Evolutionary conservation across 2,888 invertebrate genomes (phyloP).

Genomic region (Ecliptopera silaceata): DNA sequence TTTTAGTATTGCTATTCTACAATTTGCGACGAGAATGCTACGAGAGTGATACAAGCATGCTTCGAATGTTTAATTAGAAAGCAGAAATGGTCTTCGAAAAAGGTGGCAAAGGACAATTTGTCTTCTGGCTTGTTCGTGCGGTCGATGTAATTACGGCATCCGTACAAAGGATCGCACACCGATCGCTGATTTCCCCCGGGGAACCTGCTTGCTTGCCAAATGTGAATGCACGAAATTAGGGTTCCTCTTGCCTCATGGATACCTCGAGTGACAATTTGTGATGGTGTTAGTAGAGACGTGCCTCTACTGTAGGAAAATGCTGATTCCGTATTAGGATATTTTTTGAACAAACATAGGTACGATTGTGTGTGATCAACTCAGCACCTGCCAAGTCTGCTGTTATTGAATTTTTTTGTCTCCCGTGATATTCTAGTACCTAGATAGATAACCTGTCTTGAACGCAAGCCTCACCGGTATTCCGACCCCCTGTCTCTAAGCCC

Average conservation of each 20-base stretch:
- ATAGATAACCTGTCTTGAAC: too few species aligned
- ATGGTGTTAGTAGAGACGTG: too few species aligned
- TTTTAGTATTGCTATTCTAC: background rate
- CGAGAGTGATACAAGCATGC: background rate
- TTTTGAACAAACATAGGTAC: too few species aligned
- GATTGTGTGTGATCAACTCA: too few species aligned
- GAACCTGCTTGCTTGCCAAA: constrained; percentile 12
- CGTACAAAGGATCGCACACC: constrained; percentile 33
- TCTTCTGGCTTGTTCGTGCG: constrained; percentile 28
- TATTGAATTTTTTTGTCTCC: too few species aligned
- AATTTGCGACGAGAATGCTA: background rate
- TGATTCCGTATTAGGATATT: too few species aligned
- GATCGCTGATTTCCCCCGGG: constrained; percentile 38
- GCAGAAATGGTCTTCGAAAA: constrained; percentile 4
- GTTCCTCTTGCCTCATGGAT: constrained; percentile 7
- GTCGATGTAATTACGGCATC: constrained; percentile 34
- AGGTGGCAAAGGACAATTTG: constrained; percentile 26
- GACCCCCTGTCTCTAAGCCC: background rate
- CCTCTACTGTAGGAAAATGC: too few species aligned
- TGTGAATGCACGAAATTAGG: constrained; percentile 22
- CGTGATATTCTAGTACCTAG: background rate
- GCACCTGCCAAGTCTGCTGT: too few species aligned
- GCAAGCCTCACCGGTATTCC: too few species aligned
- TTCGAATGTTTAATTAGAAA: constrained; percentile 9
- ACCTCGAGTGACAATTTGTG: constrained; percentile 8